Percentiles rank a stretch among this genome's conserved stretches.
phyloP scores from a whole-genome alignment of 2,113 vertebrate genomes.

The Hemichromis elongatus region DNA sequence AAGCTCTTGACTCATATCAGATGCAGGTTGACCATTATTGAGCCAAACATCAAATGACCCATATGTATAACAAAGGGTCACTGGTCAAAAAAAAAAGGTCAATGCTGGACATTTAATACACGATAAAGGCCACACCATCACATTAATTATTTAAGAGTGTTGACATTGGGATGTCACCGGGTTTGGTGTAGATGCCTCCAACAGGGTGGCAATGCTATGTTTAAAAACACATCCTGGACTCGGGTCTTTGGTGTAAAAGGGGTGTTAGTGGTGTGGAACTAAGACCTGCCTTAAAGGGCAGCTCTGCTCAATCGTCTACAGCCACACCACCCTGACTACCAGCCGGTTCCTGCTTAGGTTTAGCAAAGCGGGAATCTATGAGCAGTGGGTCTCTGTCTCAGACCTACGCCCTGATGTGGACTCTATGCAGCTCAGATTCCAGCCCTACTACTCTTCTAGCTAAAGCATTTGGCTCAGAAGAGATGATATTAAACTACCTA shows the following conservation, averaged over 20 bases:
- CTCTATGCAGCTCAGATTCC: constrained; percentile 19
- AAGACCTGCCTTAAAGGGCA: background rate
- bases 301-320: background rate
- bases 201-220: background rate
- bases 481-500: background rate
- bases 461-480: background rate
- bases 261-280: background rate
- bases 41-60: background rate
- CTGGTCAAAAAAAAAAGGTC: background rate
- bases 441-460: background rate
- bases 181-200: background rate
- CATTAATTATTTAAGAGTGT: background rate
- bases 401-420: background rate
- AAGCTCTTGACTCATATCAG: background rate
- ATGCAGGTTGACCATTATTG: background rate
- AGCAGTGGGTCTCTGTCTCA: background rate
- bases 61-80: background rate
- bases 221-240: background rate
- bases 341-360: background rate
- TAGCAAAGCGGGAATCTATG: background rate
- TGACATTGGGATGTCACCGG: background rate
- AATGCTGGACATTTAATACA: background rate
- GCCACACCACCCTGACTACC: background rate
- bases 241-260: background rate
- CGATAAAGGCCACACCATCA: background rate